Evolutionary conservation across 2,888 invertebrate species (phyloP).

Genomic region (Chymomyza procnemis): DNA sequence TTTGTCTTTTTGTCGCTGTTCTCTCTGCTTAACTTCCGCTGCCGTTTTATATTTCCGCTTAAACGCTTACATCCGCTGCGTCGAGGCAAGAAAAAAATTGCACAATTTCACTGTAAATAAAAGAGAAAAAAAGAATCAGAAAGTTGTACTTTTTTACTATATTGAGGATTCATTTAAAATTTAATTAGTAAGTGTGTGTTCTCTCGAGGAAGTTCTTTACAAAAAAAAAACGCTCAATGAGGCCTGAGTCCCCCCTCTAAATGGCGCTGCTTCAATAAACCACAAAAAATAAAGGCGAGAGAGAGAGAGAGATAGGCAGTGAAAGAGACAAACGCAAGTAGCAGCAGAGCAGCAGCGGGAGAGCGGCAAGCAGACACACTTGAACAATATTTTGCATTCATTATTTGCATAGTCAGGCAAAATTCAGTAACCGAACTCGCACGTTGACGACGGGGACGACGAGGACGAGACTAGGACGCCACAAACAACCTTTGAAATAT

Average conservation of each 20-base stretch:
- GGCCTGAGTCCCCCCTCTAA: neutral
- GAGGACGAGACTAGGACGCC: conserved; percentile 43
- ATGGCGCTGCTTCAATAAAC: conserved; percentile 23
- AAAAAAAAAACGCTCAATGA: conserved; percentile 3
- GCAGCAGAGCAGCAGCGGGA: conserved; percentile 35
- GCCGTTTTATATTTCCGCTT: conserved; percentile 36
- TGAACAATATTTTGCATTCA: conserved; percentile 67
- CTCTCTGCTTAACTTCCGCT: conserved; percentile 24
- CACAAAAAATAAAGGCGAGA: conserved; percentile 25
- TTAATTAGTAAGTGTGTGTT: conserved; percentile 39
- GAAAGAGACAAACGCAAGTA: conserved; percentile 9
- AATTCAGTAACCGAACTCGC: neutral
- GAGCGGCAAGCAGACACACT: conserved; percentile 50
- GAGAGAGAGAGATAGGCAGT: conserved; percentile 15
- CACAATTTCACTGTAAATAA: conserved; percentile 34
- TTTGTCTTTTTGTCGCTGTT: conserved; percentile 14
- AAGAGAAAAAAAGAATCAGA: neutral
- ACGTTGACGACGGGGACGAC: neutral
- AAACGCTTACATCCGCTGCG: conserved; percentile 23
- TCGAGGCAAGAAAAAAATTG: neutral
- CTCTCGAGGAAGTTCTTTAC: neutral
- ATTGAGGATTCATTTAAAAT: conserved; percentile 43
- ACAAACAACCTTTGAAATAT: conserved; percentile 70
- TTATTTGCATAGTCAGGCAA: conserved; percentile 59
- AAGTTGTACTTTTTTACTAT: neutral